Percentiles rank a stretch among this genome's conserved stretches.
These are phyloP conservation scores for Drosophila recens DNA, from an alignment of 2,888 invertebrate genomes.

Conservation along the genomic window DNA sequence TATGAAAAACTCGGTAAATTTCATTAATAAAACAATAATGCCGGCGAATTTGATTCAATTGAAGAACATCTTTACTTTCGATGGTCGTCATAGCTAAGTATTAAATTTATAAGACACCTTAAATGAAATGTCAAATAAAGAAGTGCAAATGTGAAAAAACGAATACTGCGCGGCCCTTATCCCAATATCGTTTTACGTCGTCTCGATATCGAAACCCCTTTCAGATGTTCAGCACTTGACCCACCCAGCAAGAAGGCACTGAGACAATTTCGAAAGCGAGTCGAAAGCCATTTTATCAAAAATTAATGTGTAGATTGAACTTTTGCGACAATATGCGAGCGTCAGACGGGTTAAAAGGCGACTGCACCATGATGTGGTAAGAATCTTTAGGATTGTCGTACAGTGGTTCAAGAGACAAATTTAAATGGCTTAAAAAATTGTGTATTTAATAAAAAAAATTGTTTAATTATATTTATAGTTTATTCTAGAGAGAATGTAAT, in stretches of 20 bases:
- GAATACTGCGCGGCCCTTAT: slow-evolving; percentile 33
- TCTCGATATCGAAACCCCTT: slow-evolving; percentile 36
- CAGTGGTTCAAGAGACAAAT: slow-evolving; percentile 25
- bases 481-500: neutral
- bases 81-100: slow-evolving; percentile 30
- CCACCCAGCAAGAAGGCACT: slow-evolving; percentile 11
- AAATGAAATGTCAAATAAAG: slow-evolving; percentile 40
- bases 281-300: slow-evolving; percentile 77
- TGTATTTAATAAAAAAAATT: no score
- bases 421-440: neutral
- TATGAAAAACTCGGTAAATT: slow-evolving; percentile 47
- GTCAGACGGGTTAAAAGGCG: slow-evolving; percentile 70
- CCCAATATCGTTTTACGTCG: slow-evolving; percentile 33
- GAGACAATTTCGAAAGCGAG: slow-evolving; percentile 60
- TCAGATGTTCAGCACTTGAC: slow-evolving; percentile 11
- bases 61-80: slow-evolving; percentile 25
- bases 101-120: slow-evolving; percentile 44
- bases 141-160: slow-evolving; percentile 27
- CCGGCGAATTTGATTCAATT: slow-evolving; percentile 52
- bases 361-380: slow-evolving; percentile 24
- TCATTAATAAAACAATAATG: slow-evolving; percentile 59
- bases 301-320: slow-evolving; percentile 78
- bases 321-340: slow-evolving; percentile 74
- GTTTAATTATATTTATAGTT: no score
- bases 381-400: slow-evolving; percentile 18